Evolutionary conservation across 2,797 vertebrate species (phyloP), one percentile per base, ranked within the genome.

Genomic region (Halcyon badia): DNA sequence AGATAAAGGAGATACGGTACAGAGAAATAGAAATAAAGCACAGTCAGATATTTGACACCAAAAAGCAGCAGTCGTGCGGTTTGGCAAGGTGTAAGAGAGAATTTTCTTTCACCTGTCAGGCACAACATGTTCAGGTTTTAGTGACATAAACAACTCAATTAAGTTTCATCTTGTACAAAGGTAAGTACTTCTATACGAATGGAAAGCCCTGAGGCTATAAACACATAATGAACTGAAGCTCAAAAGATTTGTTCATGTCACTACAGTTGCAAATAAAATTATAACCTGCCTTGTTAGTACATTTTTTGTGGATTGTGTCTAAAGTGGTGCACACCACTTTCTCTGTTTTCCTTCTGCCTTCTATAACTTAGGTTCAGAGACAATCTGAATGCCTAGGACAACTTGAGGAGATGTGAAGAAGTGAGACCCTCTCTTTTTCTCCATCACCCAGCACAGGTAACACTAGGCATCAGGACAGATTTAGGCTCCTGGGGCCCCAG

Each of bases 101-200:
- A 83, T 5, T 2, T 91, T 80, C 64, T 75, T 91, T 96, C 30
- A 71, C 17, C 37, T 69, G 52, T 68, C 61, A 64, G 33, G 84
- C 44, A 87, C 79, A 94, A 61, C 15, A 25, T 3, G 2, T 90
- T 96, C 76, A 83, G n/a, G 57, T 94, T 91, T 83, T 78, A 75
- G 75, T 68, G 68, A 61, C 52, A 78, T 83, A 68, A 89, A 52
- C 58, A 93, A 18, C 56, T 83, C 7, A 35, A 91, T 91, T 83
- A 87, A 57, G 83, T 91, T 91, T 89, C 30, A 5, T 69, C 30
- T 54, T 65, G 44, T 89, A 51, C 37, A 19, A 49, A 78, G 25
- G 30, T 68, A 75, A 87, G 65, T 57, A 88, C 7, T 52, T 16
- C 64, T 85, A n/a, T 42, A n/a, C 33, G 13, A 89, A 68, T 68